Percentiles rank a stretch among this genome's conserved stretches.
phyloP scores from a whole-genome alignment of 2,797 vertebrate genomes.

The Acanthis flammea region DNA sequence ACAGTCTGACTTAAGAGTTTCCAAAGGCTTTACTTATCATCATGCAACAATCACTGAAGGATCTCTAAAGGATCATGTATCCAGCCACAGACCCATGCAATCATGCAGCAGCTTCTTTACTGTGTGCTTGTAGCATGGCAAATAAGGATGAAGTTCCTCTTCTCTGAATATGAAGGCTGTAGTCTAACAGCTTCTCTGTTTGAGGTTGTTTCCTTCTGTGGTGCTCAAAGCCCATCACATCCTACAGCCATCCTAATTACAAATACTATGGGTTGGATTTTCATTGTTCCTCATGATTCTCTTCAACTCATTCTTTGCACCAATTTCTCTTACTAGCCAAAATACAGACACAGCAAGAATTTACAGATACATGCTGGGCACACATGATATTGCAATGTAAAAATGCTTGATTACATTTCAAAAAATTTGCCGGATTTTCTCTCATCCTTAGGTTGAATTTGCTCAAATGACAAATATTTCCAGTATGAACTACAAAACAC shows the following conservation, averaged over 20 bases:
- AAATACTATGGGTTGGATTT: background rate
- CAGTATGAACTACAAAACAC: background rate
- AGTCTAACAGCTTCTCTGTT: background rate
- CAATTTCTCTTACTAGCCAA: background rate
- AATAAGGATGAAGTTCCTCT: background rate
- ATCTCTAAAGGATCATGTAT: background rate
- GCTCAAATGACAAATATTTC: background rate
- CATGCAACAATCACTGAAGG: background rate
- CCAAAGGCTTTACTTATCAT: background rate
- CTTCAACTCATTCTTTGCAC: background rate
- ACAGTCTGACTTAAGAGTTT: background rate
- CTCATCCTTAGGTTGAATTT: background rate
- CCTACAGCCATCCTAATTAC: background rate
- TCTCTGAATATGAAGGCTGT: background rate
- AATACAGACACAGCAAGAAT: background rate
- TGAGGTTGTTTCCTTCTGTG: background rate
- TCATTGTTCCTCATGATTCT: background rate
- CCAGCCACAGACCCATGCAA: background rate
- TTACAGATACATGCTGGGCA: background rate
- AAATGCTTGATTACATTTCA: background rate
- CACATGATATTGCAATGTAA: background rate
- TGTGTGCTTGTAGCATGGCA: background rate
- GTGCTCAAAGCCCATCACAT: background rate
- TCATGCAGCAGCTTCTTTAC: background rate
- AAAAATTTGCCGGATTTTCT: background rate